Conservation (phyloP, 1,140 invertebrate species). For the Heliconius congener region DNA sequence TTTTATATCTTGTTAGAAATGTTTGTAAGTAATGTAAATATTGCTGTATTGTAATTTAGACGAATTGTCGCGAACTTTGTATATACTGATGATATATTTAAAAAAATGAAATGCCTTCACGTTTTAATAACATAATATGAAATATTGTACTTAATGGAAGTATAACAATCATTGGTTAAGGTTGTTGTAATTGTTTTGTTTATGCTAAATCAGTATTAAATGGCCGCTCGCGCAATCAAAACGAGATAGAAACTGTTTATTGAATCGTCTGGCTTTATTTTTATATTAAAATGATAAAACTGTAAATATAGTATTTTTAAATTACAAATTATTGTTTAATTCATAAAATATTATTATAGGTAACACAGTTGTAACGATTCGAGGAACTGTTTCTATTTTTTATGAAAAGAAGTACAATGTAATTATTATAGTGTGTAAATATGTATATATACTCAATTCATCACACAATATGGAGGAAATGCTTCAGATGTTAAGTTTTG, state of each 20-base stretch:
- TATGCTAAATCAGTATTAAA: slow-evolving; percentile 35
- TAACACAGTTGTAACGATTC: slow-evolving; percentile 9
- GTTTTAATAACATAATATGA: slow-evolving; percentile 19
- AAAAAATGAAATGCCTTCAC: slow-evolving; percentile 34
- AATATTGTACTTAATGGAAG: slow-evolving; percentile 37
- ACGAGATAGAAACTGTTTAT: slow-evolving; percentile 21
- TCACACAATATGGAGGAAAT: slow-evolving; percentile 18
- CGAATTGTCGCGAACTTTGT: slow-evolving; percentile 26
- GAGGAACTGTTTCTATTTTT: slow-evolving; percentile 25
- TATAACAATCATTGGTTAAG: slow-evolving; percentile 16
- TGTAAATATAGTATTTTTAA: slow-evolving; percentile 8
- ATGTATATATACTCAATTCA: slow-evolving; percentile 35
- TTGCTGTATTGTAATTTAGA: slow-evolving; percentile 35
- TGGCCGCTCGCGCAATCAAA: slow-evolving; percentile 34
- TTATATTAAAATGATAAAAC: not conserved
- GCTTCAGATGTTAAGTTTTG: slow-evolving; percentile 38
- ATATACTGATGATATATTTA: slow-evolving; percentile 32
- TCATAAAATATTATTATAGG: not conserved
- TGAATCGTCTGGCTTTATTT: slow-evolving; percentile 1
- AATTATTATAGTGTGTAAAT: slow-evolving; percentile 35
- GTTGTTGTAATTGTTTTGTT: slow-evolving; percentile 25
- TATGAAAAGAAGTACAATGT: slow-evolving; percentile 33
- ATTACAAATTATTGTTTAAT: slow-evolving; percentile 10
- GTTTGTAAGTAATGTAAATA: slow-evolving; percentile 58
- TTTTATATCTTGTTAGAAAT: slow-evolving; percentile 66